Evolutionary conservation across 2,113 vertebrate genomes (phyloP).

Genomic region (Globicephala melas): DNA sequence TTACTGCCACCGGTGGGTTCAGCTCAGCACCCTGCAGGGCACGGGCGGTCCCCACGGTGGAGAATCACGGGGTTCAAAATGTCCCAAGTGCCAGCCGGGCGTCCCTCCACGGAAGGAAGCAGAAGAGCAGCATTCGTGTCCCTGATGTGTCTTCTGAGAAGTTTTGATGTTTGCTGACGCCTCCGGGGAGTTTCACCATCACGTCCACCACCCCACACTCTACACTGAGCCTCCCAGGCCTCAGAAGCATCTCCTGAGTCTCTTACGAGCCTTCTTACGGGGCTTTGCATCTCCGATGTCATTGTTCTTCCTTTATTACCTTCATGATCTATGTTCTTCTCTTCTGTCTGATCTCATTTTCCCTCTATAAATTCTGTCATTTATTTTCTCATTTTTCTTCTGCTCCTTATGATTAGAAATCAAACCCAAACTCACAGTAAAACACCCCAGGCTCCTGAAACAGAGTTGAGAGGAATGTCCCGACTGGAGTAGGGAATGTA

Average conservation of each 20-base stretch:
- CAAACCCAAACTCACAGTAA: background rate
- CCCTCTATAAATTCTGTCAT: background rate
- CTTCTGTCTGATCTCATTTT: background rate
- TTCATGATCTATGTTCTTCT: background rate
- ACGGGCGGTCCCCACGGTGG: background rate
- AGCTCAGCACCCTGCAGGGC: background rate
- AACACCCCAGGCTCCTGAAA: background rate
- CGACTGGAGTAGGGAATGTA: background rate
- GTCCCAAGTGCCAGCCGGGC: too few relatives aligned
- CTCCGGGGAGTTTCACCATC: background rate
- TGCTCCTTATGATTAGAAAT: background rate
- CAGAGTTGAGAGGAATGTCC: background rate
- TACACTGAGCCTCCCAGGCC: background rate
- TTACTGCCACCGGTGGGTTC: background rate
- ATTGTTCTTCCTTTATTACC: background rate
- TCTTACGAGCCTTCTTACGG: background rate
- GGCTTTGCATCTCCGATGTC: background rate
- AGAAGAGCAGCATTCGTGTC: background rate
- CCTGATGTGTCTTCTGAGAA: background rate
- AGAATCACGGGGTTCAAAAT: background rate
- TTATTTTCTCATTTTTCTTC: background rate
- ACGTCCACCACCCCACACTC: background rate
- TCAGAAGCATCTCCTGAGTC: background rate
- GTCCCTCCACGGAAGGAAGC: background rate
- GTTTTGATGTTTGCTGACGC: background rate